These are phyloP conservation scores for Malurus leucopterus DNA, from an alignment of 2,797 vertebrate species.

Conservation along the genomic window DNA sequence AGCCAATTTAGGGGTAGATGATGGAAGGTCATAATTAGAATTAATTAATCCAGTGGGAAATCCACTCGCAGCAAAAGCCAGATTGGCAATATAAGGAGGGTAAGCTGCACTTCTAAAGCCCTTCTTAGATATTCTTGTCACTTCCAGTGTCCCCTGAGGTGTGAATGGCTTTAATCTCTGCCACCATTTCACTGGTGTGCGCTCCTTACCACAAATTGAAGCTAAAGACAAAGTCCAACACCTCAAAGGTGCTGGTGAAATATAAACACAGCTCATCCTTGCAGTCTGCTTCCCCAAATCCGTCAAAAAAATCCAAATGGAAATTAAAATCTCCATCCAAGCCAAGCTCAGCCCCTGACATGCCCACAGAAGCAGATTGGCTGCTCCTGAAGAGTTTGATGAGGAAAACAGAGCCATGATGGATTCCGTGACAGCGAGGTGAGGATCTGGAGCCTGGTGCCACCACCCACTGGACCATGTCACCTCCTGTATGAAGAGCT, in stretches of 20 bases:
- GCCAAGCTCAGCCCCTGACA: not conserved
- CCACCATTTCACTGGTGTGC: not conserved
- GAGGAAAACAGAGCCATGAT: not conserved
- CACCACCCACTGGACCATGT: not conserved
- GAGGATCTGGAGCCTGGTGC: not conserved
- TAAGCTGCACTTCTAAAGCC: constrained; percentile 41
- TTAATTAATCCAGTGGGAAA: constrained; percentile 63
- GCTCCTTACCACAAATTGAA: not conserved
- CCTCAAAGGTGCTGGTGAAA: not conserved
- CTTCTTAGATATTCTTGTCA: constrained; percentile 40
- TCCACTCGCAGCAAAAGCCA: constrained; percentile 25
- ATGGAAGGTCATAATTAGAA: constrained; percentile 61
- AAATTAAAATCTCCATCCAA: not conserved
- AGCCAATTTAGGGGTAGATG: constrained; percentile 55
- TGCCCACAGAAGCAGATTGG: accelerated
- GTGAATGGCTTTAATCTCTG: constrained; percentile 5
- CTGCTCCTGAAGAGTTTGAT: not conserved
- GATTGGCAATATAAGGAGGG: constrained; percentile 23
- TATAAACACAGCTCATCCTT: not conserved
- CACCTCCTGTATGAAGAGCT: not conserved
- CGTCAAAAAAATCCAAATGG: not conserved
- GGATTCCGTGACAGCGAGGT: not conserved
- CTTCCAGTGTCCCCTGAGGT: not conserved
- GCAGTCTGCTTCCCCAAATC: not conserved
- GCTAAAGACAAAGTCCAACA: not conserved